Percentiles rank a stretch among this genome's conserved stretches.
Conservation (phyloP, 2,888 invertebrate species). For the Galeruca laticollis region DNA sequence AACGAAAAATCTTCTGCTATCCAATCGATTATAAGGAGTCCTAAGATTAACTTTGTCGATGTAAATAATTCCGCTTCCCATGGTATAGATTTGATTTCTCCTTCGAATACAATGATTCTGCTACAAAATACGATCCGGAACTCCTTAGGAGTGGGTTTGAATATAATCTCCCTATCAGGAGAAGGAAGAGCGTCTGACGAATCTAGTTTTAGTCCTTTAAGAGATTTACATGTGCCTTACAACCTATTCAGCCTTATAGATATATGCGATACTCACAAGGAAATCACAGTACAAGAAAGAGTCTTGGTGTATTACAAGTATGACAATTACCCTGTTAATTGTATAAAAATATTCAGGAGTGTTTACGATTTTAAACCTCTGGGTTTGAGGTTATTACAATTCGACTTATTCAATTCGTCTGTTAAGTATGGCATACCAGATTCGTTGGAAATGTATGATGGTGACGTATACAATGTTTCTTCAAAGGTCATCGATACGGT, state of each 20-base stretch:
- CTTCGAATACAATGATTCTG: conserved; percentile 83
- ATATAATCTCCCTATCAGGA: conserved; percentile 90
- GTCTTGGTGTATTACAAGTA: conserved; percentile 96
- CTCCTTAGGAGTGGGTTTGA: conserved; percentile 91
- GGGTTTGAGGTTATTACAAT: conserved; percentile 90
- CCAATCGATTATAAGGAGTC: conserved; percentile 90
- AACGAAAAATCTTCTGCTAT: conserved; percentile 95
- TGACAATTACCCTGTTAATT: conserved; percentile 95
- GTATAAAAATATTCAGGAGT: conserved; percentile 95
- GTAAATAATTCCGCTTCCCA: conserved; percentile 89
- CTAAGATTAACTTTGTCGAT: conserved; percentile 83
- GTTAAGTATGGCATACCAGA: conserved; percentile 85
- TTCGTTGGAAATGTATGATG: conserved; percentile 89
- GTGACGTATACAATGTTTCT: conserved; percentile 90
- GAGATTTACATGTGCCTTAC: conserved; percentile 86
- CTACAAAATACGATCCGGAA: conserved; percentile 81
- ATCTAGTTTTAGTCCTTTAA: conserved; percentile 89
- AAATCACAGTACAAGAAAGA: conserved; percentile 89
- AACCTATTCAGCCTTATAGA: conserved; percentile 94
- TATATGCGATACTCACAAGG: conserved; percentile 95
- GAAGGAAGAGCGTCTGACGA: conserved; percentile 90
- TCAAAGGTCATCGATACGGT: conserved; percentile 79
- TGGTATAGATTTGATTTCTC: conserved; percentile 92
- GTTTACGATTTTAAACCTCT: conserved; percentile 87
- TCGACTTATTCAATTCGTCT: conserved; percentile 91